Evolutionary conservation across 2,113 vertebrate genomes (phyloP).

Genomic region (Phrynocephalus versicolor): DNA sequence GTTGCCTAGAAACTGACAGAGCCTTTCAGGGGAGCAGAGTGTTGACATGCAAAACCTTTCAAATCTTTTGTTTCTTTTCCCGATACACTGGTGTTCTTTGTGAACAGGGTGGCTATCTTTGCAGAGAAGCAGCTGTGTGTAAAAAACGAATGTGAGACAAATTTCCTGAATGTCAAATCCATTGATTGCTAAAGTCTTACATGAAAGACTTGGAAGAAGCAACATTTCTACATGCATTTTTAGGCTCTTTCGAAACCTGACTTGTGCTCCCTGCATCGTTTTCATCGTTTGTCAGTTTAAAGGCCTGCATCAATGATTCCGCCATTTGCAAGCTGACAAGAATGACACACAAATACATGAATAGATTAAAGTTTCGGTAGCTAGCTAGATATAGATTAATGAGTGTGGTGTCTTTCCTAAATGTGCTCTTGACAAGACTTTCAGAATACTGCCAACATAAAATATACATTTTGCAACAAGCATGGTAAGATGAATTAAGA

Average conservation of each 20-base stretch:
- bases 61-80: constrained; percentile 44
- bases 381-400: constrained; percentile 53
- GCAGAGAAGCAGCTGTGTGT: constrained; percentile 47
- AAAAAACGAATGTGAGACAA: constrained; percentile 43
- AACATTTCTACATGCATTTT: constrained; percentile 44
- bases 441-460: constrained; percentile 37
- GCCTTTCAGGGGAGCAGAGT: constrained; percentile 43
- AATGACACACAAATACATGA: constrained; percentile 48
- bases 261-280: constrained; percentile 54
- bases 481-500: constrained; percentile 20
- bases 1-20: constrained; percentile 62
- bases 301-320: constrained; percentile 47
- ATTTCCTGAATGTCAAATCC: constrained; percentile 54
- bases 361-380: constrained; percentile 47
- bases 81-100: constrained; percentile 20
- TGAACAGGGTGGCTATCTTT: constrained; percentile 33
- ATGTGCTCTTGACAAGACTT: constrained; percentile 38
- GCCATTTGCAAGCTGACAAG: constrained; percentile 50
- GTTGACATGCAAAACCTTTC: constrained; percentile 46
- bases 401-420: constrained; percentile 35
- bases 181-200: constrained; percentile 47
- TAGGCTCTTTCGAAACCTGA: constrained; percentile 47
- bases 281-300: constrained; percentile 56
- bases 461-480: constrained; percentile 3
- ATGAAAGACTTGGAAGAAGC: constrained; percentile 38